These are phyloP conservation scores for Drosophila insularis DNA, from an alignment of 1,140 invertebrate species.

Conservation along the genomic window DNA sequence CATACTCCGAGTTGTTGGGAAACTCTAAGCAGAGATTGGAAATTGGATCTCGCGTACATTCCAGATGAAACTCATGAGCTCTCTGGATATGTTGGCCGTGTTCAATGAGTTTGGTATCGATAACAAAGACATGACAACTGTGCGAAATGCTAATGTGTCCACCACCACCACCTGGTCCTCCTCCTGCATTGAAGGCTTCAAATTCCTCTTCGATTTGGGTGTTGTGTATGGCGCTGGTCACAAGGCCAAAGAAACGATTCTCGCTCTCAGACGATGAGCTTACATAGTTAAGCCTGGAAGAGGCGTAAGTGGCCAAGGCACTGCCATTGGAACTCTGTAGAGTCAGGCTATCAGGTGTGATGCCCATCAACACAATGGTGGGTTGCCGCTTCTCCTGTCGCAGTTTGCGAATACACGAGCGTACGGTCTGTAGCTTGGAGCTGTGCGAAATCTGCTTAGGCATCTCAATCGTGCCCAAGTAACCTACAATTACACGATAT, in stretches of 20 bases:
- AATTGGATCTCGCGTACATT: conserved; percentile 88
- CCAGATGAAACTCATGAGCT: conserved; percentile 90
- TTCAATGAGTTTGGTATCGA: conserved; percentile 92
- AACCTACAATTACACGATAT: conserved; percentile 94
- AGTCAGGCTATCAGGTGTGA: conserved; percentile 90
- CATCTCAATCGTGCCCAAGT: conserved; percentile 97
- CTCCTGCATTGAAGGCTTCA: conserved; percentile 38
- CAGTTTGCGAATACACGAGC: conserved; percentile 93
- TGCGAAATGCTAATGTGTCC: conserved; percentile 86
- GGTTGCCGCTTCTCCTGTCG: conserved; percentile 94
- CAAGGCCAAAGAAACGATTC: conserved; percentile 94
- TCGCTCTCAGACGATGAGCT: conserved; percentile 95
- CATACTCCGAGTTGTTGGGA: conserved; percentile 92
- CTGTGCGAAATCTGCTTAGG: conserved; percentile 91
- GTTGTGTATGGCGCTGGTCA: conserved; percentile 89
- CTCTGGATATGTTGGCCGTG: conserved; percentile 90
- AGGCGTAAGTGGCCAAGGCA: conserved; percentile 91
- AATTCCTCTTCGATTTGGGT: conserved; percentile 80
- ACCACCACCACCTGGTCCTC: neutral
- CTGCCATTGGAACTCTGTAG: conserved; percentile 87
- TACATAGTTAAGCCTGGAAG: conserved; percentile 93
- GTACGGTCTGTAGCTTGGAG: conserved; percentile 88
- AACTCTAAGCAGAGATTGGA: conserved; percentile 92
- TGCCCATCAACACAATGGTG: conserved; percentile 92
- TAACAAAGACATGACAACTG: conserved; percentile 97